phyloP scores from a whole-genome alignment of 2,888 invertebrate genomes.

The Lutraria lutraria region DNA sequence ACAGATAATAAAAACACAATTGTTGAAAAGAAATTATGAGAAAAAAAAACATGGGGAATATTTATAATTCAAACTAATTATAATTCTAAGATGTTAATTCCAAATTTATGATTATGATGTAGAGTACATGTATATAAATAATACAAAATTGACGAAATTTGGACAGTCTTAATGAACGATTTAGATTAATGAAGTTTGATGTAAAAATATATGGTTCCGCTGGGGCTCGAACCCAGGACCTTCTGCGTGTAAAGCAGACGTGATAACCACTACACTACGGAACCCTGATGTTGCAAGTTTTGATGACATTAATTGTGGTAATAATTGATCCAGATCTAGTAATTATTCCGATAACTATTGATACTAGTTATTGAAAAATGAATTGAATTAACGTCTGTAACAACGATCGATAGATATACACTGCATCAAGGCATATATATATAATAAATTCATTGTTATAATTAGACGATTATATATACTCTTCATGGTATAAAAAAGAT shows the following conservation, averaged over 20 bases:
- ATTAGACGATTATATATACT: no score
- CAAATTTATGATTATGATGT: neutral
- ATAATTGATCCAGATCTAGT: no score
- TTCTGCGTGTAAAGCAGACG: slow-evolving; percentile 44
- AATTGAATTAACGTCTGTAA: no score
- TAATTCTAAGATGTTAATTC: neutral
- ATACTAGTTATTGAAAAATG: neutral
- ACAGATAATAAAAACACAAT: no score
- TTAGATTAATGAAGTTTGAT: neutral
- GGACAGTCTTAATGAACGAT: neutral
- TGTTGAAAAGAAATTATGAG: no score
- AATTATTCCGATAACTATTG: neutral
- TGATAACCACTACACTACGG: slow-evolving; percentile 33
- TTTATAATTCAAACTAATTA: no score
- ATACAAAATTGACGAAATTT: neutral
- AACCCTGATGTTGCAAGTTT: no score
- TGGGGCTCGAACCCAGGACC: slow-evolving; percentile 51
- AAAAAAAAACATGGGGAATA: no score
- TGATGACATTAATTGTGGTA: no score
- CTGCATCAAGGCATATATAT: neutral
- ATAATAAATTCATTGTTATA: neutral
- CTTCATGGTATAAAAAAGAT: neutral
- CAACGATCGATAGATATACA: neutral
- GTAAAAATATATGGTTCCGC: neutral
- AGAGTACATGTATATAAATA: neutral